phyloP scores from a whole-genome alignment of 30 jellyfish, hydroid and myxozoan genomes.

The Hydra vulgaris region DNA sequence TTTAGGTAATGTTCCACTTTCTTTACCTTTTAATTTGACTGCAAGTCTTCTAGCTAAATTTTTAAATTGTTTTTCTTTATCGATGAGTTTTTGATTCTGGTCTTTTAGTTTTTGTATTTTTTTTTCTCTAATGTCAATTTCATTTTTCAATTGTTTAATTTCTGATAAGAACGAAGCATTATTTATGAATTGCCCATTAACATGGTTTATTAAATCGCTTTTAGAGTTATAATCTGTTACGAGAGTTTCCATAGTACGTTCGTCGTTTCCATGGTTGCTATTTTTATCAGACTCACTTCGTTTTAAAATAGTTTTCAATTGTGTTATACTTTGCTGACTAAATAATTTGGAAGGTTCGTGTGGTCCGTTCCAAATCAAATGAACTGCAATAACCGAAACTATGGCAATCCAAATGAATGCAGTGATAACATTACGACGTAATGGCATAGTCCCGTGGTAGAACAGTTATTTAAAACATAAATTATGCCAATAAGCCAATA shows the following conservation, averaged over 20 bases:
- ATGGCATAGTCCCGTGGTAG: slow-evolving; percentile 6
- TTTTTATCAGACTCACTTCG: background rate
- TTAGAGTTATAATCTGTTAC: background rate
- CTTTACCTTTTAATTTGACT: slow-evolving; percentile 65
- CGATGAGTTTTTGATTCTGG: background rate
- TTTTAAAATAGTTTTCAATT: slow-evolving; percentile 1
- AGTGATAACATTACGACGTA: slow-evolving; percentile 21
- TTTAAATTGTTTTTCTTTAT: slow-evolving; percentile 41
- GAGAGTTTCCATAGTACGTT: background rate
- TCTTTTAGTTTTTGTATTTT: background rate
- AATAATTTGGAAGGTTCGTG: background rate
- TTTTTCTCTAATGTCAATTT: background rate
- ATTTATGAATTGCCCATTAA: background rate
- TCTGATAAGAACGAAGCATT: background rate
- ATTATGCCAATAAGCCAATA: no score
- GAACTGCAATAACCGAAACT: slow-evolving; percentile 9
- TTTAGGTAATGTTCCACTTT: slow-evolving; percentile 63
- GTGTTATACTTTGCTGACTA: background rate
- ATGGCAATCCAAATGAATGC: slow-evolving; percentile 16
- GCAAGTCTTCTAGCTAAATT: slow-evolving; percentile 75
- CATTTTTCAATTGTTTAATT: background rate
- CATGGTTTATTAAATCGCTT: background rate
- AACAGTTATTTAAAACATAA: no score
- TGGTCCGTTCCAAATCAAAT: slow-evolving; percentile 5
- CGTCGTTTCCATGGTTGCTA: background rate